Percentiles rank a stretch among this genome's conserved stretches.
Evolutionary conservation across 2,113 vertebrate species (phyloP).

Genomic region (Eurystomus gularis): DNA sequence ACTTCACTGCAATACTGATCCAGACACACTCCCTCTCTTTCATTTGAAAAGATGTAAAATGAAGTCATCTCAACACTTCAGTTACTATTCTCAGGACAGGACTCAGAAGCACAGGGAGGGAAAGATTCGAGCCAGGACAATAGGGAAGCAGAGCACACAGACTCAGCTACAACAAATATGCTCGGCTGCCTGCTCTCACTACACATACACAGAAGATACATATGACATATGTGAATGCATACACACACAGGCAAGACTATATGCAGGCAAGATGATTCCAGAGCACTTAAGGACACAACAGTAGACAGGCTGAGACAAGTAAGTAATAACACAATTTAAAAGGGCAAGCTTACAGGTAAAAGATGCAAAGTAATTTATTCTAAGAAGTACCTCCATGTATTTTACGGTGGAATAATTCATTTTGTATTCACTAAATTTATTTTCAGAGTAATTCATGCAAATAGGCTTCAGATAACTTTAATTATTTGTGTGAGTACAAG

Average conservation of each 20-base stretch:
- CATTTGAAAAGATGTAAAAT: neutral
- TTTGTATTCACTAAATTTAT: conserved; percentile 13
- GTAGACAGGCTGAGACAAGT: conserved; percentile 38
- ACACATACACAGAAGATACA: neutral
- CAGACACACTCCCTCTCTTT: neutral
- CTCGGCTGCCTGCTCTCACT: accelerated
- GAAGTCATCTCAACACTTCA: neutral
- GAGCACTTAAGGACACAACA: conserved; percentile 44
- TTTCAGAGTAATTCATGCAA: conserved; percentile 23
- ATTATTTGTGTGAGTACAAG: conserved; percentile 9
- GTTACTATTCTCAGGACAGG: neutral
- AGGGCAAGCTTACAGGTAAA: conserved; percentile 3
- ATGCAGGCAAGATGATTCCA: neutral
- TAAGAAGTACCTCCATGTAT: neutral
- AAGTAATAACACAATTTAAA: neutral
- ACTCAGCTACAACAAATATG: neutral
- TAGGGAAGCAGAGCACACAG: neutral
- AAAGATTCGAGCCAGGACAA: neutral
- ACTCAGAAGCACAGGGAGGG: neutral
- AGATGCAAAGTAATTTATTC: conserved; percentile 54
- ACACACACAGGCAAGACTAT: neutral
- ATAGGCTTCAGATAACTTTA: neutral
- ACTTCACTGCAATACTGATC: neutral
- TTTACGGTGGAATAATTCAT: conserved; percentile 25
- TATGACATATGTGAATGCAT: neutral